Conservation (phyloP, 2,113 vertebrate genomes). For the Laticauda laticaudata region DNA sequence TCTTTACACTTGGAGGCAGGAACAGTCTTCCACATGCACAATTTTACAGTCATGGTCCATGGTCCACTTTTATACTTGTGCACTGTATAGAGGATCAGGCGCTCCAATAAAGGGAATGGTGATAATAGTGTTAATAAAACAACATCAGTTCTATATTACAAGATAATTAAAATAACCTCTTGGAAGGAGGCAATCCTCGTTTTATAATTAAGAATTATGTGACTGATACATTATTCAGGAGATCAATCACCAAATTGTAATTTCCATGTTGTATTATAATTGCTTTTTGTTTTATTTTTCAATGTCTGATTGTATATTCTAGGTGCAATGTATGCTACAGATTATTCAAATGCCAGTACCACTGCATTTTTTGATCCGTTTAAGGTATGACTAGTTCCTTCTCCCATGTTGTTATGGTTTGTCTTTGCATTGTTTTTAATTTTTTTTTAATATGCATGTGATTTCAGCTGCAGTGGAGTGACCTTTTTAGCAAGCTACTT, state of each 20-base stretch:
- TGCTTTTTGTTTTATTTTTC: neutral
- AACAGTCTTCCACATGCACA: neutral
- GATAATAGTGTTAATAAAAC: neutral
- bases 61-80: neutral
- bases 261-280: neutral
- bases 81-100: neutral
- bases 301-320: conserved; percentile 38
- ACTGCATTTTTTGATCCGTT: conserved; percentile 91
- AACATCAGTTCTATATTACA: neutral
- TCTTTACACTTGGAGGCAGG: neutral
- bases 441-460: conserved; percentile 4
- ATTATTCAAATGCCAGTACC: conserved; percentile 93
- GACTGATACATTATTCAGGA: neutral
- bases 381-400: conserved; percentile 69
- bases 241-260: neutral
- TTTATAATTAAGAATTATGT: neutral
- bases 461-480: conserved; percentile 91
- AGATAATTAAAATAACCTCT: neutral
- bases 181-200: neutral
- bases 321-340: conserved; percentile 89
- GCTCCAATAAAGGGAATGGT: neutral
- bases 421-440: conserved; percentile 8
- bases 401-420: neutral
- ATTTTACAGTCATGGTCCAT: neutral
- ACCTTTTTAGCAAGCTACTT: conserved; percentile 75